Percentiles rank a stretch among this genome's conserved stretches.
Evolutionary conservation across 2,797 vertebrate genomes (phyloP).

Genomic region (Rhynchonycteris naso): DNA sequence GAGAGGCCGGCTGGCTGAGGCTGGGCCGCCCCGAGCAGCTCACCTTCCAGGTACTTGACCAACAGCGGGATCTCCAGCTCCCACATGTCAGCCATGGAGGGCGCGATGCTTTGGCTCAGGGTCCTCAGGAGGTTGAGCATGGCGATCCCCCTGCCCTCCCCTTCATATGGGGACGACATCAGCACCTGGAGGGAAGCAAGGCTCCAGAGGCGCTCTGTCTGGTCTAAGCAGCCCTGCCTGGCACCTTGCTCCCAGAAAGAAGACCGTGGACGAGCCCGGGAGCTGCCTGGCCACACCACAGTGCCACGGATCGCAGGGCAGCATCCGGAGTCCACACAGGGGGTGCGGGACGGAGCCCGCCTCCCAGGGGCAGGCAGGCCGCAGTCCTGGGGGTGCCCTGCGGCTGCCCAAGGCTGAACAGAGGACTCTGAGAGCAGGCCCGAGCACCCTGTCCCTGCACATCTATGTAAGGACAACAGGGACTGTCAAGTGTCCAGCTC

Average conservation of each 20-base stretch:
- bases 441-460: background rate
- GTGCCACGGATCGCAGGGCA: background rate
- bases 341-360: background rate
- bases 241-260: accelerated
- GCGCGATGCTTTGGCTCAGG: constrained; percentile 65
- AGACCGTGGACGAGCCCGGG: accelerated
- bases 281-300: background rate
- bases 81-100: constrained; percentile 70
- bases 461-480: background rate
- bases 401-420: background rate
- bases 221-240: background rate
- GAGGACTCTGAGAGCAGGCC: background rate
- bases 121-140: constrained; percentile 76
- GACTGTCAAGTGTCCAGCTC: background rate
- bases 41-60: constrained; percentile 77
- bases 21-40: background rate
- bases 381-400: accelerated
- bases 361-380: accelerated
- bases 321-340: background rate
- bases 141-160: constrained; percentile 69
- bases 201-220: accelerated
- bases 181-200: constrained; percentile 63
- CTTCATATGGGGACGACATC: constrained; percentile 76
- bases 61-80: constrained; percentile 70
- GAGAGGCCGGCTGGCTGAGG: too few species aligned